Base-by-base conservation (phyloP, 2,888 invertebrate species). In the Drosophila meridiana region DNA sequence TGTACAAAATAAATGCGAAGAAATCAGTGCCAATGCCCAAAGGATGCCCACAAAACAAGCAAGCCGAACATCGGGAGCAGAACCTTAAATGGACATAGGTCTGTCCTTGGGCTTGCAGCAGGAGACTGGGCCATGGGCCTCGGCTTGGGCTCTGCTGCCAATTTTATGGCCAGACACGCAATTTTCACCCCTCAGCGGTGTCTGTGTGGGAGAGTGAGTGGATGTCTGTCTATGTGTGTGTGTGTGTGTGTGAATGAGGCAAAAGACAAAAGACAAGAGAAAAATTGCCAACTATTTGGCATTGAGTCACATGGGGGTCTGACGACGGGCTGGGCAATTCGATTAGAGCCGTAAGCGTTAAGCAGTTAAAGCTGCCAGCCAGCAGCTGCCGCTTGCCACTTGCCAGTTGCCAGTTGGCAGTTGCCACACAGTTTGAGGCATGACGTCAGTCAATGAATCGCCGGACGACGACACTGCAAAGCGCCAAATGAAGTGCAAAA, bases 121-220 rank as follows among this genome's bases (percentile, higher is more conserved):
- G 38, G 14, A 14, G 55, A n/a, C 36, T 80, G 73, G 74, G 65
- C 62, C 42, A 45, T 43, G 45, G 50, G 55, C 59, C 43, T 43
- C 32, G 40, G 48, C 53, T 50, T 55, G 59, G 60, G 32, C 50
- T 32, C 50, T 60, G 58, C 55, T 79, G 79, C 69, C 79, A 84
- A 89, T 85, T 85, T 85, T 81, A 87, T 86, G 89, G 80, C 76
- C 80, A 86, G 87, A 86, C 89, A 87, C 89, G 89, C 89, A 86
- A 86, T 89, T 82, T 87, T 70, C 68, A 68, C 67, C 64, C 80
- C 77, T 56, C 65, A 53, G 32, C 38, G 40, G 20, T 60, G 57
- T 66, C 59, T 60, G 63, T 52, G 57, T 40, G 58, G 43, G 69
- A 30, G 56, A 43, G 36, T 13, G 38, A 4, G 38, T 38, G 13